Base-by-base conservation (phyloP, 1,140 invertebrate genomes). In the Lasioglossum baleicum region DNA sequence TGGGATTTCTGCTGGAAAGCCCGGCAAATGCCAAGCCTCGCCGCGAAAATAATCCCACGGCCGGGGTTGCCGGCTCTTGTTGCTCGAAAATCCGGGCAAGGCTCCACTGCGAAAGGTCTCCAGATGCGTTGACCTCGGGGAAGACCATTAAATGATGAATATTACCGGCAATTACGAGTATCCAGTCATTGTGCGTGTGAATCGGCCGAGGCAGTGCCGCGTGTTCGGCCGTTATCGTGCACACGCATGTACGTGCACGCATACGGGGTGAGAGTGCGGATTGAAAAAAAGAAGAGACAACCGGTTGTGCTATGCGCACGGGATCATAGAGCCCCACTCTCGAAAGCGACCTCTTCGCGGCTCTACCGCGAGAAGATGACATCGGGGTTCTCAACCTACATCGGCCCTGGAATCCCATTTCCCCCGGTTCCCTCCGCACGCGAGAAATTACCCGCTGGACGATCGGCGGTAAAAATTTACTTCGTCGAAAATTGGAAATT, bases 321-420 rank as follows among this genome's bases (percentile, higher is more conserved):
- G 86, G 87, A 91, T 91, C 90, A 91, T 91, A 91, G 90, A 91
- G 85, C 83, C 86, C 85, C 84, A 89, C 88, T 90, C 88, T 89
- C 80, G 84, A 86, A 89, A 82, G 88, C 88, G 90, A 91, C 90
- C 90, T 91, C 90, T 89, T 88, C 86, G 88, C 85, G 87, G 87
- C 88, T 89, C 58, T 68, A n/a, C n/a, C 75, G 82, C 86, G 85
- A 74, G 81, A 88, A 87, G 89, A 91, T 91, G 89, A 91, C 89
- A 90, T 89, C 89, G 86, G 61, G 90, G 90, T 91, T 91, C 90
- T 91, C 90, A 91, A 91, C 90, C 83, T 86, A n/a, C n/a, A n/a
- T n/a, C n/a, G n/a, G 64, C n/a, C 5, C 56, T 26, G 17, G 31
- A 42, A 40, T 20, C 31, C 1, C 31, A 35, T 35, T 35, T 35